Conservation (phyloP, 2,113 vertebrate species). For the Psilopsiagon aymara region DNA sequence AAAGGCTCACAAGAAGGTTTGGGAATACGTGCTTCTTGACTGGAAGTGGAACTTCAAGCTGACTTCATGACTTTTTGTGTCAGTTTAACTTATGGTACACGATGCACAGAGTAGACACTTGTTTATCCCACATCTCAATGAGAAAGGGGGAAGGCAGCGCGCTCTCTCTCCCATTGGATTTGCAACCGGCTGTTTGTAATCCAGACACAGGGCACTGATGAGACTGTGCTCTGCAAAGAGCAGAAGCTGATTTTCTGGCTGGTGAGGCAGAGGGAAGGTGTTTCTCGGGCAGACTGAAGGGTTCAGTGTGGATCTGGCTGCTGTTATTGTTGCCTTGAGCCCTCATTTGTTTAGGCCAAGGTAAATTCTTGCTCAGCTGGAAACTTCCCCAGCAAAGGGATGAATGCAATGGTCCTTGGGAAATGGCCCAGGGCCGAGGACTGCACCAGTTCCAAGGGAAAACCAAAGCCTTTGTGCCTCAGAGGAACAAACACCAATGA, state of each 20-base stretch:
- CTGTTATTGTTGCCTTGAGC: conserved; percentile 8
- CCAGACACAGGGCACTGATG: background rate
- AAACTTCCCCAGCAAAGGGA: conserved; percentile 30
- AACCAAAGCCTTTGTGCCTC: conserved; percentile 31
- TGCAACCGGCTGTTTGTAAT: background rate
- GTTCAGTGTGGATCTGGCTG: background rate
- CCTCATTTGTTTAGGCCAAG: background rate
- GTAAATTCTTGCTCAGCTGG: conserved; percentile 55
- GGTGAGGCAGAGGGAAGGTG: background rate
- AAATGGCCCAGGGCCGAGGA: conserved; percentile 34
- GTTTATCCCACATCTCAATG: background rate
- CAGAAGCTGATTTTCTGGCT: background rate
- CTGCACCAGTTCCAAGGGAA: background rate
- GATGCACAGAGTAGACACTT: background rate
- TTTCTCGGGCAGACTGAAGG: conserved; percentile 7
- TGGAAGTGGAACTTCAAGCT: background rate
- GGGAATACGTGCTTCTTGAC: background rate
- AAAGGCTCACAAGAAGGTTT: background rate
- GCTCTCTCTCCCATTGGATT: background rate
- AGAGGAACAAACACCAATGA: background rate
- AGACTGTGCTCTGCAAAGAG: background rate
- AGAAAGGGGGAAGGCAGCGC: background rate
- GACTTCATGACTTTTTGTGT: background rate
- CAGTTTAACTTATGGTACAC: background rate
- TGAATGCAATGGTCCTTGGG: background rate